Percentiles rank a stretch among this genome's conserved stretches.
phyloP scores from a whole-genome alignment of 1,140 invertebrate species.

The Drosophila arawakana region DNA sequence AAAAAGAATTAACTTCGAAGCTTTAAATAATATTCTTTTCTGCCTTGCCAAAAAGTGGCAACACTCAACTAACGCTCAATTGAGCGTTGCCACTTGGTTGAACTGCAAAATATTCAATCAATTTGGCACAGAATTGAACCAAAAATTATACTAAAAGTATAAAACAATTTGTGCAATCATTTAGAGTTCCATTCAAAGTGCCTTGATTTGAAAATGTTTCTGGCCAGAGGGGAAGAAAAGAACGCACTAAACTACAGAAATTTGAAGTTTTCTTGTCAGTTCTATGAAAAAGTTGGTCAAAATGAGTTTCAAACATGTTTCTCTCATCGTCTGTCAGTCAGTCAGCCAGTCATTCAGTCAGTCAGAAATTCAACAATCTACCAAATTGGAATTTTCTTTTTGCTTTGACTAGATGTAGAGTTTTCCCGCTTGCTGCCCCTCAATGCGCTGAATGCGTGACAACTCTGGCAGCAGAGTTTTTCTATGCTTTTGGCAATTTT shows the following conservation, averaged over 20 bases:
- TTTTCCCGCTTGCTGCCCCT: no score
- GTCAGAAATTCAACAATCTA: conserved; percentile 18
- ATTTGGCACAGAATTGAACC: not conserved
- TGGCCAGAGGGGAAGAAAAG: not conserved
- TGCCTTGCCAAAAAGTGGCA: no score
- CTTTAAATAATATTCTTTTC: no score
- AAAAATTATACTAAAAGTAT: not conserved
- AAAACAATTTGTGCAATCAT: not conserved
- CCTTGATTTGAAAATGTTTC: conserved; percentile 6
- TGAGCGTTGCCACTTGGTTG: not conserved
- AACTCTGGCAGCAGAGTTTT: conserved; percentile 25
- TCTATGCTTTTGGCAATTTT: conserved; percentile 54
- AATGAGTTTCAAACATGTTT: conserved; percentile 8
- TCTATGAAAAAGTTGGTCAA: conserved; percentile 15
- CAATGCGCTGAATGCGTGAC: conserved; percentile 17
- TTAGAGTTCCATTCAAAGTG: not conserved
- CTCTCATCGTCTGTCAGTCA: conserved; percentile 20
- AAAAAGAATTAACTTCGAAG: no score
- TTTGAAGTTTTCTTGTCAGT: not conserved
- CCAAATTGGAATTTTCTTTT: conserved; percentile 27
- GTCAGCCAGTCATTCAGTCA: conserved; percentile 19
- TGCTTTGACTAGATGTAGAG: not conserved
- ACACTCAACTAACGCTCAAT: not conserved
- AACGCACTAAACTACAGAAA: not conserved
- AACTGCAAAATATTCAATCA: not conserved